phyloP scores from a whole-genome alignment of 2,797 vertebrate genomes.

The Necrosyrtes monachus region DNA sequence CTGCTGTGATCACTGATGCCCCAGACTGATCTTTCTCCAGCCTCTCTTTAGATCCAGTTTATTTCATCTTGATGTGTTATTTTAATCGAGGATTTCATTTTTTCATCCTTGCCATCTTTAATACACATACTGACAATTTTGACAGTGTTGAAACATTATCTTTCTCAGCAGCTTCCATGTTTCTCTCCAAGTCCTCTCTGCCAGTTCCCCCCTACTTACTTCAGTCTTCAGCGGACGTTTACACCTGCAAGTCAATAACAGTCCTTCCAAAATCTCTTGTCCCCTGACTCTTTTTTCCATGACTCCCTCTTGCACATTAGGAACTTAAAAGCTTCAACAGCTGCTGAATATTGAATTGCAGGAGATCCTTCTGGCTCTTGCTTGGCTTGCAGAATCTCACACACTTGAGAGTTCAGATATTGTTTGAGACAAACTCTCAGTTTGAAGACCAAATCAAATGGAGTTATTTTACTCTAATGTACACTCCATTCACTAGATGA shows the following conservation, averaged over 20 bases:
- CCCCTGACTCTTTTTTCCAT: not conserved
- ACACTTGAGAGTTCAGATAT: not conserved
- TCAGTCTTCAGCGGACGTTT: not conserved
- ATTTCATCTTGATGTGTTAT: not conserved
- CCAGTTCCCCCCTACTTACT: not conserved
- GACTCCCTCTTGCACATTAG: not conserved
- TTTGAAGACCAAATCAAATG: not conserved
- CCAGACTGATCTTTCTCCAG: not conserved
- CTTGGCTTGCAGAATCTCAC: constrained; percentile 3
- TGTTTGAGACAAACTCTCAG: not conserved
- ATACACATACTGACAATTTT: not conserved
- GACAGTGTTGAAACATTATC: not conserved
- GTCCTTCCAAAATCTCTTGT: not conserved
- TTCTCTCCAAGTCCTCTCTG: not conserved
- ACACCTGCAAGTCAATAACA: not conserved
- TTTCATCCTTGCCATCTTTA: not conserved
- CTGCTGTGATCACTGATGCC: not conserved
- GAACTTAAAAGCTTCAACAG: constrained; percentile 1
- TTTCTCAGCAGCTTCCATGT: not conserved
- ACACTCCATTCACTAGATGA: not conserved
- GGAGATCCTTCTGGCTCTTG: not conserved
- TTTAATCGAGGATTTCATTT: not conserved
- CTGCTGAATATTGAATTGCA: constrained; percentile 34
- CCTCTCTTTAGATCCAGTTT: not conserved
- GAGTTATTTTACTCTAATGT: not conserved